These are phyloP conservation scores for Orchesellides sinensis DNA, from an alignment of 2,888 invertebrate species.

Conservation along the genomic window DNA sequence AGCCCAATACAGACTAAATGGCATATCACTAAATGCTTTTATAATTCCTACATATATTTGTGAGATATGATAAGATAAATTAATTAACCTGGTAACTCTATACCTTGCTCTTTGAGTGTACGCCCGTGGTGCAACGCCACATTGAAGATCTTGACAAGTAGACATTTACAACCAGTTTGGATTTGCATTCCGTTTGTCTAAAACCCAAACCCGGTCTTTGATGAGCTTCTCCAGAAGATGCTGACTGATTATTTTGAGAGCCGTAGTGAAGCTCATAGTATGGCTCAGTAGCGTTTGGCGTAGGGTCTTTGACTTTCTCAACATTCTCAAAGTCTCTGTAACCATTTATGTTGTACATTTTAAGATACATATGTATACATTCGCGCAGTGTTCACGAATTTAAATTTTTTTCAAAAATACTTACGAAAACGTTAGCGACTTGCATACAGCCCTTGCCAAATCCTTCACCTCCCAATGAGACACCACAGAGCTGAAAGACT, in stretches of 20 bases:
- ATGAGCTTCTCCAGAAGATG: slow-evolving; percentile 66
- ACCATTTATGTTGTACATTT: not conserved
- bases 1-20: not conserved
- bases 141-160: slow-evolving; percentile 84
- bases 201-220: slow-evolving; percentile 83
- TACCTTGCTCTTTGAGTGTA: slow-evolving; percentile 74
- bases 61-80: slow-evolving; percentile 4
- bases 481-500: slow-evolving; percentile 82
- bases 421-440: slow-evolving; percentile 87
- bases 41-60: too few species aligned
- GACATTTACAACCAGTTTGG: slow-evolving; percentile 83
- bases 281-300: slow-evolving; percentile 52
- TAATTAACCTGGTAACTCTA: slow-evolving; percentile 71
- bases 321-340: slow-evolving; percentile 73
- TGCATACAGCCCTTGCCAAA: slow-evolving; percentile 86
- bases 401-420: not conserved
- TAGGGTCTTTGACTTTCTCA: slow-evolving; percentile 69
- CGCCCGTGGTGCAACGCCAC: slow-evolving; percentile 78
- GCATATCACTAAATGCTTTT: too few species aligned
- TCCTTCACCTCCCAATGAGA: slow-evolving; percentile 83
- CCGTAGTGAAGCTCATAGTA: slow-evolving; percentile 73
- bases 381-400: not conserved
- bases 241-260: slow-evolving; percentile 44
- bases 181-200: slow-evolving; percentile 79
- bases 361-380: too few species aligned